Conservation (phyloP, 2,113 vertebrate genomes). For the Physeter macrocephalus region DNA sequence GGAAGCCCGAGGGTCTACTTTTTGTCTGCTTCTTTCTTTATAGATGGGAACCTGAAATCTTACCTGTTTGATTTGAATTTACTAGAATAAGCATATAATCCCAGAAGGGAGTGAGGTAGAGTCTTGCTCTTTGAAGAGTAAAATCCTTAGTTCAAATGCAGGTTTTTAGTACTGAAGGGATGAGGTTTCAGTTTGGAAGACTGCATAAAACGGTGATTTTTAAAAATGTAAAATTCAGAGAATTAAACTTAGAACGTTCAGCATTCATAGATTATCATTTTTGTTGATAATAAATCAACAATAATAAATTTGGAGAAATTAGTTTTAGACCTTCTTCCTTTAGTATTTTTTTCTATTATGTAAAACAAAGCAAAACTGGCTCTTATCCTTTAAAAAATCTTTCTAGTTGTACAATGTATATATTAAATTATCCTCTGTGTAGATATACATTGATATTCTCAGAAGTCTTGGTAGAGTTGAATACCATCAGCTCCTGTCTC, state of each 20-base stretch:
- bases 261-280: background rate
- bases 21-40: background rate
- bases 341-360: background rate
- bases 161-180: background rate
- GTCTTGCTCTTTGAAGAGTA: background rate
- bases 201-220: background rate
- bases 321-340: background rate
- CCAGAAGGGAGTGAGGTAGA: background rate
- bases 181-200: background rate
- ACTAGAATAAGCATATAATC: background rate
- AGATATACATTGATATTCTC: background rate
- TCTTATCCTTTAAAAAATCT: background rate
- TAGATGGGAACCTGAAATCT: background rate
- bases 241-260: background rate
- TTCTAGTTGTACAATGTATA: background rate
- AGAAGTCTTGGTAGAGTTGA: background rate
- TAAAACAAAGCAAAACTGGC: background rate
- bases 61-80: conserved; percentile 17
- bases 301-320: background rate
- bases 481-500: background rate
- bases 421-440: background rate
- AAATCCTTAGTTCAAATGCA: background rate
- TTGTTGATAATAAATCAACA: background rate
- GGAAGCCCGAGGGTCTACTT: background rate
- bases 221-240: background rate